Conservation (phyloP, 2,797 vertebrate species). For the Coregonus suidteri region DNA sequence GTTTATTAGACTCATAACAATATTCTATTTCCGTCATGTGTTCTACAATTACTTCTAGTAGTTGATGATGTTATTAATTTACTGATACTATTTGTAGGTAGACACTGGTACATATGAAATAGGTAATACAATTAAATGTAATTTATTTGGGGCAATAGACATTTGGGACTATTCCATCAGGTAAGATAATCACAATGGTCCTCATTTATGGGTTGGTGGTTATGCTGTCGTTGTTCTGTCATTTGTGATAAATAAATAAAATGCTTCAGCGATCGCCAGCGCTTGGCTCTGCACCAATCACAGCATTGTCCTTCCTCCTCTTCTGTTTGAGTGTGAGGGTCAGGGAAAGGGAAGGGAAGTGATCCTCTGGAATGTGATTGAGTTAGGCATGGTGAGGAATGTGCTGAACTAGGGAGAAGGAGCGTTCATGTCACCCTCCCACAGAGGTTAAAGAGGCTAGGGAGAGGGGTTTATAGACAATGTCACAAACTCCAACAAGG, state of each 20-base stretch:
- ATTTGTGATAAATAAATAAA: constrained; percentile 33
- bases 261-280: background rate
- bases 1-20: background rate
- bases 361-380: constrained; percentile 41
- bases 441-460: constrained; percentile 37
- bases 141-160: background rate
- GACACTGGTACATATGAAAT: too few relatives aligned
- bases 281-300: constrained; percentile 7
- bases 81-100: too few relatives aligned
- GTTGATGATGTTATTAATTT: too few relatives aligned
- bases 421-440: constrained; percentile 59
- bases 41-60: too few relatives aligned
- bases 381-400: constrained; percentile 51
- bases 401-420: constrained; percentile 63
- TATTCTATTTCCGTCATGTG: too few relatives aligned
- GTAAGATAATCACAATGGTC: background rate
- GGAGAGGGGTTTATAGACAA: background rate
- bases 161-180: constrained; percentile 8
- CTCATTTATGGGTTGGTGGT: background rate
- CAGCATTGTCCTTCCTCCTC: background rate
- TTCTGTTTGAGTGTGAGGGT: constrained; percentile 27
- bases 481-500: background rate
- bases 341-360: constrained; percentile 13
- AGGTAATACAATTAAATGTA: too few relatives aligned
- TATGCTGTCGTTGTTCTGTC: constrained; percentile 23